Conservation (phyloP, 2,888 invertebrate genomes). For the Auanema freiburgensis region DNA sequence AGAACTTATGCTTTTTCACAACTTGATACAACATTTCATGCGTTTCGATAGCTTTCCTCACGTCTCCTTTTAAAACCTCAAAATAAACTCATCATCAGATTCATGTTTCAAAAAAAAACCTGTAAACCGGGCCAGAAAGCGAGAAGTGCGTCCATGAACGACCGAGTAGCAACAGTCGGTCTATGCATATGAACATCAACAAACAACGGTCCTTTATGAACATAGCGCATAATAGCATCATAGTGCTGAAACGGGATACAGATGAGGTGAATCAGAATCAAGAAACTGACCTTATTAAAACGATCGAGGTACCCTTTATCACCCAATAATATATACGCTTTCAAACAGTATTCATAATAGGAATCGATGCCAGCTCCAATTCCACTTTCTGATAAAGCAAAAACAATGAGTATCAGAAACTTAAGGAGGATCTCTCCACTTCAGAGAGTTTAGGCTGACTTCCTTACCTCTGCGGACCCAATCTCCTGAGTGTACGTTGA, state of each 20-base stretch:
- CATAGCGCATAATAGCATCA: constrained; percentile 73
- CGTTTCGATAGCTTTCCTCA: constrained; percentile 95
- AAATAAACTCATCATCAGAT: not conserved
- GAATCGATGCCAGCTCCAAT: constrained; percentile 99
- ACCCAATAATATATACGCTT: constrained; percentile 87
- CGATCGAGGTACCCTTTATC: constrained; percentile 90
- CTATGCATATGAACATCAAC: constrained; percentile 92
- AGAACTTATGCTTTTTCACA: constrained; percentile 93
- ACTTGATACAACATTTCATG: constrained; percentile 99
- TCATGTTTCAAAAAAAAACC: constrained; percentile 14
- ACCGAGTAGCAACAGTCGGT: constrained; percentile 87
- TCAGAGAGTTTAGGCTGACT: constrained; percentile 5
- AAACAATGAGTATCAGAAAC: not conserved
- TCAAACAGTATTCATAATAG: constrained; percentile 96
- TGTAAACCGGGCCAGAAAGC: constrained; percentile 95
- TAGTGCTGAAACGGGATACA: constrained; percentile 51
- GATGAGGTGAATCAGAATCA: not conserved
- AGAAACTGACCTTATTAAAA: constrained; percentile 74
- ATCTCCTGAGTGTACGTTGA: constrained; percentile 96
- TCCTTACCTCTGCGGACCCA: constrained; percentile 81
- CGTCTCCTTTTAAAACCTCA: constrained; percentile 81
- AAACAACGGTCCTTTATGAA: constrained; percentile 90
- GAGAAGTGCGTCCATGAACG: constrained; percentile 94
- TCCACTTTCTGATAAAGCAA: constrained; percentile 76
- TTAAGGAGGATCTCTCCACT: not conserved